These are phyloP conservation scores for Nothobranchius furzeri DNA, from an alignment of 2,113 vertebrate species.

Conservation along the genomic window DNA sequence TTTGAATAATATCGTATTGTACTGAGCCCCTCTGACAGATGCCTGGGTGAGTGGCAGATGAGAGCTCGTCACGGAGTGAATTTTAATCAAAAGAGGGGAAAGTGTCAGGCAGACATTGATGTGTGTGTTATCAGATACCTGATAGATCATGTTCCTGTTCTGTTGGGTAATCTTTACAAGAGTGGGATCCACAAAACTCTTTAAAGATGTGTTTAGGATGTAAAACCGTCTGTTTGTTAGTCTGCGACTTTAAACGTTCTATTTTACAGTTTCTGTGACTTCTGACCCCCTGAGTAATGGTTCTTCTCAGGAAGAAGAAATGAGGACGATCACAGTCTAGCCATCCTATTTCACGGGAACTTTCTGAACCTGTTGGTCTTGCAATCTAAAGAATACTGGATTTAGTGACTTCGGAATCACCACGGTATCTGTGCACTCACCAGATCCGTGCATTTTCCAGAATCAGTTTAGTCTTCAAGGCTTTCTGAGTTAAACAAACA, in stretches of 20 bases:
- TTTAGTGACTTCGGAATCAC: no score
- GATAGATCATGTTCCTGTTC: conserved; percentile 28
- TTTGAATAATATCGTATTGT: conserved; percentile 61
- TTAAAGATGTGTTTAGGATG: background rate
- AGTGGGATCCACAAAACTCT: background rate
- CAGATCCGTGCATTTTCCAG: no score
- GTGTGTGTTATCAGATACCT: conserved; percentile 28
- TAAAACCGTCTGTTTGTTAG: background rate
- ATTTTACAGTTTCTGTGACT: background rate
- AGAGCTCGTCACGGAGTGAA: conserved; percentile 63
- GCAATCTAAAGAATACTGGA: no score
- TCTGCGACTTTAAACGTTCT: background rate
- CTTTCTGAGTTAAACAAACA: no score
- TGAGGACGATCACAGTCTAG: no score
- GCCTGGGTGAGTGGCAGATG: conserved; percentile 63
- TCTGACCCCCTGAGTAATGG: background rate
- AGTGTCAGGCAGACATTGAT: conserved; percentile 55
- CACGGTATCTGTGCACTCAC: no score
- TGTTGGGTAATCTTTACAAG: conserved; percentile 26
- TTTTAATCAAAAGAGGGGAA: conserved; percentile 59
- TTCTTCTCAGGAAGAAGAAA: background rate
- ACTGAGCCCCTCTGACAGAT: conserved; percentile 65
- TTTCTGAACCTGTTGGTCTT: no score
- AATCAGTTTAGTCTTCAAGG: no score
- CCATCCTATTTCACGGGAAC: no score